Evolutionary conservation across 2,888 invertebrate species (phyloP).

Genomic region (Dryocosmus kuriphilus): DNA sequence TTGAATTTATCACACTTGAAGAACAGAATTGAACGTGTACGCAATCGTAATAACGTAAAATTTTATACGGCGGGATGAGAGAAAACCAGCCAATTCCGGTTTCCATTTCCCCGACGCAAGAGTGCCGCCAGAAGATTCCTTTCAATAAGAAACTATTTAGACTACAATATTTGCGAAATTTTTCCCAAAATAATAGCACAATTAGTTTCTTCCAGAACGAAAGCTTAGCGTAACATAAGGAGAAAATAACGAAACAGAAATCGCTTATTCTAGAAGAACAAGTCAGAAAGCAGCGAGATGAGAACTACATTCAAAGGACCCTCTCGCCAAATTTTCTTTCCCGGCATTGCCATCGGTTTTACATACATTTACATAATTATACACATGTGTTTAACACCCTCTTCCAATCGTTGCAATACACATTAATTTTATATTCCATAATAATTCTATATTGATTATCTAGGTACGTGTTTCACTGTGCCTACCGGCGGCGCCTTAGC

Average conservation of each 20-base stretch:
- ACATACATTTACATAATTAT: conserved; percentile 63
- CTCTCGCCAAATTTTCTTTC: conserved; percentile 52
- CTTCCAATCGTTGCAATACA: conserved; percentile 54
- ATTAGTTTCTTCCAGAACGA: background rate
- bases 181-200: background rate
- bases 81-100: background rate
- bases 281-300: conserved; percentile 48
- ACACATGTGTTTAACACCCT: conserved; percentile 63
- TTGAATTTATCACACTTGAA: conserved; percentile 38
- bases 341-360: conserved; percentile 60
- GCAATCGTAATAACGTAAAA: conserved; percentile 45
- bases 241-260: conserved; percentile 43
- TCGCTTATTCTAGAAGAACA: conserved; percentile 40
- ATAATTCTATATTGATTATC: conserved; percentile 71
- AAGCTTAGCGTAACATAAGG: background rate
- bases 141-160: background rate
- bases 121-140: background rate
- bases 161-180: background rate
- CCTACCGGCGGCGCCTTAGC: conserved; percentile 34
- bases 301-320: conserved; percentile 46
- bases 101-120: background rate
- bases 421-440: conserved; percentile 64
- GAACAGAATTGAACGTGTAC: conserved; percentile 36
- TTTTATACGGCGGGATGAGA: background rate
- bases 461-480: conserved; percentile 63